Base-by-base conservation (phyloP, 2,113 vertebrate genomes). In the Sphyrna mokarran region DNA sequence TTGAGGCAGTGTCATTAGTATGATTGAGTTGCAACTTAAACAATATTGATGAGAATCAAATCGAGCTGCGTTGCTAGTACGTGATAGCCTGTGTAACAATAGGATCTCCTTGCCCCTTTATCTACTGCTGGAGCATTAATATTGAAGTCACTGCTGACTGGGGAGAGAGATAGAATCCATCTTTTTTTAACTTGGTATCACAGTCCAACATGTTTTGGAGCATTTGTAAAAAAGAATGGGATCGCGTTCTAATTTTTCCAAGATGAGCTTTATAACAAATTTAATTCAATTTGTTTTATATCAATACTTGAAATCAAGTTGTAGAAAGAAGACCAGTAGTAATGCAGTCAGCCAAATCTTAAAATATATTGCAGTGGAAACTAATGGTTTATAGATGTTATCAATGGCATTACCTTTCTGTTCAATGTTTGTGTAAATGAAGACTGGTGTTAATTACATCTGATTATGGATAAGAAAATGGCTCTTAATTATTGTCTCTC, bases 331-430 rank as follows among this genome's bases (percentile, higher is more conserved):
- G 23, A 58, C 48, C 26, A 89, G 86, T 89, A 89, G 33, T 22
- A 66, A 63, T 91, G 58, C 33, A 91, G 61, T 63, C 61, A 93
- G 61, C 89, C 89, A 68, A 66, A 93, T 66, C 61, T 93, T 93
- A 68, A 93, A 66, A 93, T 93, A 14, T 66, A 93, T 63, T 93
- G 33, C 89, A 66, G 33, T 66, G 89, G 33, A 37, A 68, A 18
- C 16, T 66, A 37, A 93, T 93, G 33, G 63, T 37, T 66, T 93
- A 37, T 37, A 83, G 18, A 66, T 22, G 33, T 63, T 93, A 22
- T 22, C 37, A 93, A 93, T 63, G 61, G 89, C 33, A 10, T 63
- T 66, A 93, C 16, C 61, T 66, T 63, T 93, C 66, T 93, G 89
- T 93, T 66, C 89, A 93, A 43, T 48, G 94, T 43, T 37, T 54